Evolutionary conservation across 2,888 invertebrate genomes (phyloP), one percentile per base, ranked within the genome.

Genomic region (Cephus rjabovi): DNA sequence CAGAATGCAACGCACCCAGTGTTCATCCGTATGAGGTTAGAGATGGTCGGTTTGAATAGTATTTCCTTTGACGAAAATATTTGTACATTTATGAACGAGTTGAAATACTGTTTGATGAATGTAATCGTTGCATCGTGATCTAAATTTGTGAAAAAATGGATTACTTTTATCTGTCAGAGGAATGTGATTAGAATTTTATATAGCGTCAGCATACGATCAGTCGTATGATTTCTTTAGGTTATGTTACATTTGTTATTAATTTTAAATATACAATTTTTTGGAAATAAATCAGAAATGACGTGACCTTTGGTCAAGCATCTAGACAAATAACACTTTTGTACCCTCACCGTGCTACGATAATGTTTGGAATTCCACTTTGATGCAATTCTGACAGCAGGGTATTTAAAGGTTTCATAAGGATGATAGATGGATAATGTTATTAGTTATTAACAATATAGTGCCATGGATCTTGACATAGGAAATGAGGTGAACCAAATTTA

Each of bases 231-330:
- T 75, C 56, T 35, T 68, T 37, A 75, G 76, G 77, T 82, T 82
- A 78, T 79, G 76, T 74, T 77, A 37, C 79, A 80, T 77, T 81
- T 82, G 76, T 77, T 74, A 35, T 31, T 23, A 56, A 56, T 69
- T 68, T 34, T 69, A 73, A 71, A 78, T 75, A 77, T 79, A 77
- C 71, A n/a, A 23, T 9, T 71, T 79, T 75, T 56, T 69, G 74
- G 74, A 77, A 81, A 74, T 76, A 74, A 81, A 76, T 75, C 74
- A 78, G 15, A 74, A 31, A 79, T 69, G 79, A 79, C 74, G 76
- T 83, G 80, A 82, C 80, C 84, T 83, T 83, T 82, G 80, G 75
- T 76, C 78, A 78, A 73, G 37, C 73, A 12, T 75, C 73, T 69
- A 35, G n/a, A 71, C 76, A 79, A 78, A 80, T 74, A 77, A 40